phyloP scores from a whole-genome alignment of 2,113 vertebrate genomes.

The Dipodomys stephensi region DNA sequence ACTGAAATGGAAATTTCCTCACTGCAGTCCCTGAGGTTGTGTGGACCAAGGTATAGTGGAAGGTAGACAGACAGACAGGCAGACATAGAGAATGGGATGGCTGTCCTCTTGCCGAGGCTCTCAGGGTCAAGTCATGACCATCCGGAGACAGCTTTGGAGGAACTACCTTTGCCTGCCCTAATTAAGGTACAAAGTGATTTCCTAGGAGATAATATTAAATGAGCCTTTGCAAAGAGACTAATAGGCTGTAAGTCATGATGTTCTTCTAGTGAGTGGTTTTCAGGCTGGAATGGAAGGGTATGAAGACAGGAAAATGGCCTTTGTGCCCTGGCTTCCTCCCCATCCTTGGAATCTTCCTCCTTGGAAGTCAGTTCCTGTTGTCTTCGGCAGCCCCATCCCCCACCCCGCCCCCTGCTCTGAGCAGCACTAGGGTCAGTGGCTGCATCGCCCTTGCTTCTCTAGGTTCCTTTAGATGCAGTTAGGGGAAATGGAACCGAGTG shows the following conservation, averaged over 20 bases:
- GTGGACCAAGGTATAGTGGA: no score
- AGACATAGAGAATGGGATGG: no score
- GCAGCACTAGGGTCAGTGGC: no score
- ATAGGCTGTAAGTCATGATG: neutral
- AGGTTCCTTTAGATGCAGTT: neutral
- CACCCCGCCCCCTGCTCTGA: neutral
- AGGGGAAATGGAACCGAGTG: conserved; percentile 30
- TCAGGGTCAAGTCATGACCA: neutral
- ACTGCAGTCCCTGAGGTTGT: conserved; percentile 5
- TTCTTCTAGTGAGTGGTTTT: neutral
- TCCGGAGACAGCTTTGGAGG: neutral
- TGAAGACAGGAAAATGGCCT: neutral
- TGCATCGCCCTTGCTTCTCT: neutral
- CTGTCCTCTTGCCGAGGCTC: neutral
- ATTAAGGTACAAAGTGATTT: neutral
- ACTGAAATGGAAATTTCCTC: conserved; percentile 17
- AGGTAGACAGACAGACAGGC: no score
- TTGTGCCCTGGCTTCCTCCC: neutral
- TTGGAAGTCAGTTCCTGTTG: neutral
- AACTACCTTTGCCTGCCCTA: neutral
- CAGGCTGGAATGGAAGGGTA: neutral
- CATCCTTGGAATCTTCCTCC: neutral
- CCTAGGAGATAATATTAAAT: neutral
- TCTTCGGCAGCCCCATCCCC: neutral
- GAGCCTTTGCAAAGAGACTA: neutral